Evolutionary conservation across 1,140 invertebrate genomes (phyloP), one percentile per base, ranked within the genome.

Genomic region (Ctenoplectra terminalis): DNA sequence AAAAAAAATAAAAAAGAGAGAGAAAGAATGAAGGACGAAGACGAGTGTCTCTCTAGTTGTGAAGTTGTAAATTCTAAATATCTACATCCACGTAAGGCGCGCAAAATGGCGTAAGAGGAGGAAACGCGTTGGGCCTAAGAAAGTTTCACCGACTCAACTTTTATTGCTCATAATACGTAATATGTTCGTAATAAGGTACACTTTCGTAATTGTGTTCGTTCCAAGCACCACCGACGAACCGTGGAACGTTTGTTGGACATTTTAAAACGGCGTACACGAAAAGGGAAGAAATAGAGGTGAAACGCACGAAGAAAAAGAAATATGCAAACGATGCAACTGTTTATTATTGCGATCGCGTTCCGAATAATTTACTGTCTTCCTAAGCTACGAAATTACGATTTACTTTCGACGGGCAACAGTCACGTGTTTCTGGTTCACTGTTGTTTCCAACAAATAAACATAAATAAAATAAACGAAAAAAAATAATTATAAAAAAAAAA

Each of bases 31-130:
- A 50, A 23, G n/a, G n/a, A 52, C 9, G 29, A 50, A 43, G 17
- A 84, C 78, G 75, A 73, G 81, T 84, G 88, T 86, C 71, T 87
- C 73, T 92, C 88, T 85, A 82, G 81, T 91, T 85, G 20, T 23
- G 90, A 91, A 87, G 91, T 8, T 56, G 31, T 79, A 91, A 93
- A 93, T 94, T 93, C 91, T 93, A 94, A 93, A 94, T 93, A 89
- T 58, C 29, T 90, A 85, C 90, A 90, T 92, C 89, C 85, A 90
- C 40, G 26, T 74, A 78, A 76, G 69, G 56, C 70, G 81, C 80
- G 86, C 84, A 43, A 29, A 50, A 20, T 29, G 48, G 26, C 40
- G 26, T 40, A 15, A 50, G 34, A 67, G 29, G 23, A 71, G 23
- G 56, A 56, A 58, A 81, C n/a, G 29, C 46, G 46, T 50, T 17